phyloP scores from a whole-genome alignment of 2,888 invertebrate genomes.

The Lasioglossum villosulum region DNA sequence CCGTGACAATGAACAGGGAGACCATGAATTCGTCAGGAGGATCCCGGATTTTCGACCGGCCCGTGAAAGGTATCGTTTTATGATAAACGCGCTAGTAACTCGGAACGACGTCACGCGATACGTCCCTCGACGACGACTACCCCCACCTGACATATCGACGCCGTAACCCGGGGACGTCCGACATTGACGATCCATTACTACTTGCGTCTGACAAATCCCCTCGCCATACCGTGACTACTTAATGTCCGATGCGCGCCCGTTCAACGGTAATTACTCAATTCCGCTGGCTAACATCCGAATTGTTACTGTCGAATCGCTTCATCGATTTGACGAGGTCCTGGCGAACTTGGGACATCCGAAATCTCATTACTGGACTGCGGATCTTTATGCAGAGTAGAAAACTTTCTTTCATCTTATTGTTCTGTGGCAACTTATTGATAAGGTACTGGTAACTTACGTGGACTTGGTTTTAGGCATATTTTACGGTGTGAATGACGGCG shows the following conservation, averaged over 20 bases:
- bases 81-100: background rate
- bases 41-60: slow-evolving; percentile 1
- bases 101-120: slow-evolving; percentile 23
- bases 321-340: background rate
- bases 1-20: background rate
- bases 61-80: slow-evolving; percentile 8
- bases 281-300: background rate
- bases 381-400: background rate
- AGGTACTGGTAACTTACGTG: no score
- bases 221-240: slow-evolving; percentile 45
- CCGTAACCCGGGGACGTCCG: slow-evolving; percentile 22
- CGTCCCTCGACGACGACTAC: slow-evolving; percentile 16
- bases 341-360: background rate
- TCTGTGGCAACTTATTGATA: no score
- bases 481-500: no score
- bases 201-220: slow-evolving; percentile 56
- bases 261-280: slow-evolving; percentile 29
- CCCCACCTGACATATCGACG: slow-evolving; percentile 39
- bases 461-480: no score
- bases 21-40: background rate
- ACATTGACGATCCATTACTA: slow-evolving; percentile 61
- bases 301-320: background rate
- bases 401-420: no score
- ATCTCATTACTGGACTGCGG: background rate
- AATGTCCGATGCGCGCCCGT: slow-evolving; percentile 32